Base-by-base conservation (phyloP, 2,888 invertebrate genomes). In the Amblyjoppa proteus region DNA sequence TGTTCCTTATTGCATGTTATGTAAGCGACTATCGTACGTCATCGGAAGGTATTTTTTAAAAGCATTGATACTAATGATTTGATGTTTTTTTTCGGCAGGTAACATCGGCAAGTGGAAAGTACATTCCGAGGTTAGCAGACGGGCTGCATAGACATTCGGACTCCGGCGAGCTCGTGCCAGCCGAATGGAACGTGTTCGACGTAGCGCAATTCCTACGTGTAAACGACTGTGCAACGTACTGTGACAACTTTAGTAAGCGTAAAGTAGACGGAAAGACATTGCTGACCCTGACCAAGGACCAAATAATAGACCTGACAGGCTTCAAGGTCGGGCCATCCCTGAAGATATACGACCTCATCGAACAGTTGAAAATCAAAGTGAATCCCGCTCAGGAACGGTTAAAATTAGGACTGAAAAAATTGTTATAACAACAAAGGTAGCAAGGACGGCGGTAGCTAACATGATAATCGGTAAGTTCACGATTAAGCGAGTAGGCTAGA, bases 261-360 rank as follows among this genome's bases (percentile, higher is more conserved):
- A 96, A 96, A 93, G 96, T 99, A 87, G 97, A 97, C 89, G 99
- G 99, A 0, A 96, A 97, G 85, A 96, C 96, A 92, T 95, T 99
- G 92, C 95, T 99, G 84, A 96, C 96, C 88, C 95, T 99, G 83
- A 97, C 97, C 73, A 98, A 98, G 95, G 98, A 98, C 93, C 97
- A 98, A 94, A 97, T 99, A 87, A 96, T 98, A 90, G 97, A 97
- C 91, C 95, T 98, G 87, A 96, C 98, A 34, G 97, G 98, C 89
- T 98, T 98, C 96, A 99, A 98, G 95, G 98, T 99, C 83, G 99
- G 99, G 1, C 99, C 99, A 7, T 98, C 98, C 25, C 94, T 99
- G 84, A 99, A 99, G 95, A 98, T 99, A 91, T 97, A 96, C 92
- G 98, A 99, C 95, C 96, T 99, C 88, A 97, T 99, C 92, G 97